These are phyloP conservation scores for Oceanodroma leucorhoa DNA, from an alignment of 2,797 vertebrate genomes.

Conservation along the genomic window DNA sequence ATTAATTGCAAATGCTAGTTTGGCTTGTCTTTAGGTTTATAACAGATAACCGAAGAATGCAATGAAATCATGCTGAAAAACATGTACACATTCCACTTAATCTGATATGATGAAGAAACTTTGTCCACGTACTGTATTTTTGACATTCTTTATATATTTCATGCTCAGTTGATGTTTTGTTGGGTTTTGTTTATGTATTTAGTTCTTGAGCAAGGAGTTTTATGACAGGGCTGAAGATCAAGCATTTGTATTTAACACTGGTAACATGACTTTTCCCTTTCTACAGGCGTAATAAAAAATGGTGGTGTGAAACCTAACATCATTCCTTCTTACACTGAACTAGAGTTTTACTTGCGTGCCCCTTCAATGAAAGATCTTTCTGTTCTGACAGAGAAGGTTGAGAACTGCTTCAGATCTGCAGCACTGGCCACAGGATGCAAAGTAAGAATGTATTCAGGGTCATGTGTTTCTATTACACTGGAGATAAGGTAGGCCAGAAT, in stretches of 20 bases:
- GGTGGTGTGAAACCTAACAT: constrained; percentile 89
- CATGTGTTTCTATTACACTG: background rate
- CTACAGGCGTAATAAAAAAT: constrained; percentile 88
- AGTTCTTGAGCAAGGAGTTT: background rate
- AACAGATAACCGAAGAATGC: background rate
- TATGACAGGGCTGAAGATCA: background rate
- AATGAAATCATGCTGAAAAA: background rate
- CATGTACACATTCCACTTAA: background rate
- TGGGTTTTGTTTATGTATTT: background rate
- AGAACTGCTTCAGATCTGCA: constrained; percentile 87
- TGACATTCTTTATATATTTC: background rate
- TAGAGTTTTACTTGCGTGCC: constrained; percentile 85
- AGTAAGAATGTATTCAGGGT: constrained; percentile 72
- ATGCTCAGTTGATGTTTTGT: background rate
- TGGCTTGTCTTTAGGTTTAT: background rate
- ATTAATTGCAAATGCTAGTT: background rate
- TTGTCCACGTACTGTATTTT: background rate
- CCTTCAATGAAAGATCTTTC: constrained; percentile 81
- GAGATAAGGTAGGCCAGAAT: background rate
- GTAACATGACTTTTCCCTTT: constrained; percentile 15
- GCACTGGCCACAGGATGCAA: constrained; percentile 86
- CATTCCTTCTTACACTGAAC: constrained; percentile 86
- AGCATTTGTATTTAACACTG: background rate
- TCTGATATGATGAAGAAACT: background rate
- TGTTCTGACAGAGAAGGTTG: constrained; percentile 82